These are phyloP conservation scores for Takifugu bimaculatus DNA, from an alignment of 2,113 vertebrate genomes.

Conservation along the genomic window DNA sequence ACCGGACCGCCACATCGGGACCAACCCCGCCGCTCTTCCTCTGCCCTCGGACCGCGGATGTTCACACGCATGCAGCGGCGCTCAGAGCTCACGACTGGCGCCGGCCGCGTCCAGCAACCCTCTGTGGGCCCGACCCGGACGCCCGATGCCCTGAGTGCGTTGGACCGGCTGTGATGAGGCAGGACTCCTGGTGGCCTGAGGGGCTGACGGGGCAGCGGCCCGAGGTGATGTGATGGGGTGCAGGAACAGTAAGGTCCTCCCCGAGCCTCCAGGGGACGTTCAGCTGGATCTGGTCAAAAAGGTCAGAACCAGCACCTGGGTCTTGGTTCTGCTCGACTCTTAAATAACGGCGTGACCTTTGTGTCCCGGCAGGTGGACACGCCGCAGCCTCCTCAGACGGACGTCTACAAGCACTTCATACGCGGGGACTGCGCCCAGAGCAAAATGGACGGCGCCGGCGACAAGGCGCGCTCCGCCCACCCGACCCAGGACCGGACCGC, in stretches of 20 bases:
- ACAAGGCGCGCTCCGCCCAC: slow-evolving; percentile 65
- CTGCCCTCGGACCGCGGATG: too few species aligned
- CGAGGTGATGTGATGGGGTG: slow-evolving; percentile 95
- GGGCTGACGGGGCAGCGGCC: slow-evolving; percentile 64
- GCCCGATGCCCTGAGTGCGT: slow-evolving; percentile 41
- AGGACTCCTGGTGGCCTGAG: slow-evolving; percentile 75
- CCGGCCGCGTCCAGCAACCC: slow-evolving; percentile 36
- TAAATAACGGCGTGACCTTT: not conserved
- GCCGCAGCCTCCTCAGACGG: slow-evolving; percentile 79
- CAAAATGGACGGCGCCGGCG: slow-evolving; percentile 37
- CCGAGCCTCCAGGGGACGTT: slow-evolving; percentile 92
- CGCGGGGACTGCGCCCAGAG: slow-evolving; percentile 75
- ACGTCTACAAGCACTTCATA: slow-evolving; percentile 94
- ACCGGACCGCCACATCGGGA: too few species aligned
- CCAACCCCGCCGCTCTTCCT: too few species aligned
- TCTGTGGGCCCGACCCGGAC: slow-evolving; percentile 40
- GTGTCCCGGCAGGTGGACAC: slow-evolving; percentile 53
- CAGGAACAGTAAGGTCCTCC: slow-evolving; percentile 98
- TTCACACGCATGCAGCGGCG: not conserved
- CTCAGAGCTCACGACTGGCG: slow-evolving; percentile 23
- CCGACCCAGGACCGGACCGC: slow-evolving; percentile 57
- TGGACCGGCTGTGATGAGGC: slow-evolving; percentile 76
- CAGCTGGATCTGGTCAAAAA: slow-evolving; percentile 96
- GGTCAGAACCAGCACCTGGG: slow-evolving; percentile 56
- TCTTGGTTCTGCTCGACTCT: too few species aligned